Conservation (phyloP, 2,888 invertebrate genomes). For the Drosophila siamana region DNA sequence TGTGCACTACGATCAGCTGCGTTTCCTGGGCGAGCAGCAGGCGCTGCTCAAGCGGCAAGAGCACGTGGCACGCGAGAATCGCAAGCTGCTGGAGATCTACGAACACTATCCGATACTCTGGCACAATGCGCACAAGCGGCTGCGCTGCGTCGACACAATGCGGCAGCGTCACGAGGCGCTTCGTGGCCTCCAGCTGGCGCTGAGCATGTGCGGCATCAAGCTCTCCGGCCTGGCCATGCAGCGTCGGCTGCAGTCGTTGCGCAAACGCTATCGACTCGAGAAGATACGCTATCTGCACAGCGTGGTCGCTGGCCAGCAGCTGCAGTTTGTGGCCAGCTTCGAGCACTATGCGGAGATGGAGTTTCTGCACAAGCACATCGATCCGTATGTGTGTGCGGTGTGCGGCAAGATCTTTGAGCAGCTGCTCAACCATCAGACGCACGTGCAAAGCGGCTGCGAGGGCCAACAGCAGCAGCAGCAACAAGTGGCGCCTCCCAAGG, state of each 20-base stretch:
- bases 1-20: slow-evolving; percentile 70
- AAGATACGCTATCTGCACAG: slow-evolving; percentile 76
- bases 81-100: slow-evolving; percentile 74
- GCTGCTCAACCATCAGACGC: slow-evolving; percentile 63
- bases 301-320: slow-evolving; percentile 68
- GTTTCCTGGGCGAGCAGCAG: slow-evolving; percentile 75
- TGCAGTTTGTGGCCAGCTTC: slow-evolving; percentile 67
- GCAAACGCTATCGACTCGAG: slow-evolving; percentile 79
- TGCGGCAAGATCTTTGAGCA: slow-evolving; percentile 80
- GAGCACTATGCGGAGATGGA: slow-evolving; percentile 77
- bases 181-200: slow-evolving; percentile 61
- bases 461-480: neutral
- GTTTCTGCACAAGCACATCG: slow-evolving; percentile 79
- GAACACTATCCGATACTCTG: slow-evolving; percentile 78
- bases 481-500: neutral
- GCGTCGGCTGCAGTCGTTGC: slow-evolving; percentile 70
- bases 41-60: slow-evolving; percentile 69
- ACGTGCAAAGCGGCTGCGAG: slow-evolving; percentile 66
- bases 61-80: slow-evolving; percentile 70
- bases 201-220: slow-evolving; percentile 63
- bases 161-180: slow-evolving; percentile 63
- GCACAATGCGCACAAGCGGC: slow-evolving; percentile 69
- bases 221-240: slow-evolving; percentile 67
- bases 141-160: slow-evolving; percentile 60
- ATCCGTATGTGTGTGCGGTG: slow-evolving; percentile 76